Base-by-base conservation (phyloP, 2,888 invertebrate species). In the Arctia plantaginis region DNA sequence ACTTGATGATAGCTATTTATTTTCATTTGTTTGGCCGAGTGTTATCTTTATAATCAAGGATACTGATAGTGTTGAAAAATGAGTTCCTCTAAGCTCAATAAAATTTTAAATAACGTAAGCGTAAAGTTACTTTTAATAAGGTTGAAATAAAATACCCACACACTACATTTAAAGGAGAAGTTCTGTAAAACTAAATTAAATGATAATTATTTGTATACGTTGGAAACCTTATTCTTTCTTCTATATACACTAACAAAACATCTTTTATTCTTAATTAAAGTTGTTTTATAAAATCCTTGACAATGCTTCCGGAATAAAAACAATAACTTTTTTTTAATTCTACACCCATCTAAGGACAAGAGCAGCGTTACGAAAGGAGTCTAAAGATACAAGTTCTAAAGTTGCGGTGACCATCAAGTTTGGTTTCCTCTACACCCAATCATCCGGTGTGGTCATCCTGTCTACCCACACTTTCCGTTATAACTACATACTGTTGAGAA, bases 401-500 rank as follows among this genome's bases (percentile, higher is more conserved):
- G 55, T 55, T 62, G 51, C 27, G 39, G 66, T 70, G 67, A 66
- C 59, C 76, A 80, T 76, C 83, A 51, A 64, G 83, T 82, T 81
- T 71, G 74, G 77, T 77, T 77, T 82, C 83, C 80, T 77, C 66
- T 65, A 72, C 69, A 18, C 27, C n/a, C 55, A 12, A n/a, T 33
- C 80, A 79, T 82, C 82, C 82, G 82, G 82, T 71, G 79, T 69
- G 79, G 77, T 70, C 83, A 81, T 83, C 83, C 82, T 80, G 82
- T 13, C 27, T 30, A 55, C 74, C 74, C 82, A 62, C 82, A 81
- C 82, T 77, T 75, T 82, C 82, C 82, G 83, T 69, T 35, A 73
- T 27, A 67, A 83, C 77, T 69, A 71, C 80, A 83, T 76, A 83
- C 68, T 70, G 75, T 75, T 78, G 82, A 59, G 78, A 83, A 83